Evolutionary conservation across 2,113 vertebrate species (phyloP), one percentile per base, ranked within the genome.

Genomic region (Glareola pratincola): DNA sequence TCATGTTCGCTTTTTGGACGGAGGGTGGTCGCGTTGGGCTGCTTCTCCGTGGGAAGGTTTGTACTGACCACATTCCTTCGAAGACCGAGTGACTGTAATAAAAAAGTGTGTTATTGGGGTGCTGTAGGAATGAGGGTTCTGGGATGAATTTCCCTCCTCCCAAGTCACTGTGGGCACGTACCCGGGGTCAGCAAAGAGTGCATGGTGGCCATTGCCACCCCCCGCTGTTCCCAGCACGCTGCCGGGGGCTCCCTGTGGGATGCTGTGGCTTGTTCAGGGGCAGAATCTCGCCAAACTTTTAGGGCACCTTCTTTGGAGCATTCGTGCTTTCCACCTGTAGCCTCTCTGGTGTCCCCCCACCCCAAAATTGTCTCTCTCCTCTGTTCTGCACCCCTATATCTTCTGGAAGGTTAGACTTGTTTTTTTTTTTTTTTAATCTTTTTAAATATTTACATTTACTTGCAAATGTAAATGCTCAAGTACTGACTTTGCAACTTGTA

Each of bases 21-120:
- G 29, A 23, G 0, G 7, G 56, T 3, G 36, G 8, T 10, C 30
- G 30, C 13, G 3, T 29, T 12, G 4, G 30, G 48, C 22, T 68
- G 45, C n/a, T 62, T 30, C 63, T 41, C 29, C 8, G 48, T 4
- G 17, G 8, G 26, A 15, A 41, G 48, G 6, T 32, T 43, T 19
- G 41, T 48, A 6, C 24, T 30, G 41, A 6, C 0, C 2, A 3
- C 3, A 0, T 8, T 45, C 19, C 12, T 13, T 30, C 19, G 23
- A 41, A 23, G 37, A 7, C 20, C 7, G 1, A 34, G 6, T 24
- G 48, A 9, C 41, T 3, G 23, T 20, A 17, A 56, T 6, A 7
- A 32, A 37, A 7, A 4, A 26, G 23, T 1, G 6, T 12, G 56
- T n/a, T 63, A 30, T 10, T 10, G 24, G 41, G 24, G 34, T 47